A percentile compares a stretch with the other conserved stretches of the same genome.
Conservation (phyloP, 2,113 vertebrate species). For the Cryptotis parvus region DNA sequence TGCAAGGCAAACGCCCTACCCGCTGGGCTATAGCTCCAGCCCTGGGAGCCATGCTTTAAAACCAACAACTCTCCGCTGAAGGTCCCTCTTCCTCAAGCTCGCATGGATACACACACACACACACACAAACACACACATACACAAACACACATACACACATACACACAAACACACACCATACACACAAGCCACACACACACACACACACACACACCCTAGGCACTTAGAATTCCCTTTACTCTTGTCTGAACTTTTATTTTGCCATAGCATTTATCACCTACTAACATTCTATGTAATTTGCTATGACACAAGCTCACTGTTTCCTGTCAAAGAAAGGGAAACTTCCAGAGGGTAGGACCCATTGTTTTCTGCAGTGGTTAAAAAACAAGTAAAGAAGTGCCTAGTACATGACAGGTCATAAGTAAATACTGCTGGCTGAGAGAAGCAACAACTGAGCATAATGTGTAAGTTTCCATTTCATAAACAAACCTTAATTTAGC, state of each 20-base stretch:
- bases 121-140: too few species aligned
- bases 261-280: neutral
- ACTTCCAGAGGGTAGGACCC: neutral
- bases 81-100: too few species aligned
- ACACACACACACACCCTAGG: too few species aligned
- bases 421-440: neutral
- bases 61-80: neutral
- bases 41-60: neutral
- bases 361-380: neutral
- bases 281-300: neutral
- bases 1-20: too few species aligned
- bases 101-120: too few species aligned
- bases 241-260: neutral
- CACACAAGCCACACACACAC: too few species aligned
- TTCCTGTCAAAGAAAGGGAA: slow-evolving; percentile 18
- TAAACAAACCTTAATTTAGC: slow-evolving; percentile 48
- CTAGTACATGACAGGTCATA: neutral
- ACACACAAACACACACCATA: too few species aligned
- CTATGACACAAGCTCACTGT: neutral
- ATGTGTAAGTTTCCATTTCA: slow-evolving; percentile 23
- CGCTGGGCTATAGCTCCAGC: too few species aligned
- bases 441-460: neutral
- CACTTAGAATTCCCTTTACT: neutral
- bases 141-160: too few species aligned
- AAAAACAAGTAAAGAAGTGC: neutral